These are phyloP conservation scores for Tigriopus californicus DNA, from an alignment of 2,888 invertebrate genomes.

Conservation along the genomic window DNA sequence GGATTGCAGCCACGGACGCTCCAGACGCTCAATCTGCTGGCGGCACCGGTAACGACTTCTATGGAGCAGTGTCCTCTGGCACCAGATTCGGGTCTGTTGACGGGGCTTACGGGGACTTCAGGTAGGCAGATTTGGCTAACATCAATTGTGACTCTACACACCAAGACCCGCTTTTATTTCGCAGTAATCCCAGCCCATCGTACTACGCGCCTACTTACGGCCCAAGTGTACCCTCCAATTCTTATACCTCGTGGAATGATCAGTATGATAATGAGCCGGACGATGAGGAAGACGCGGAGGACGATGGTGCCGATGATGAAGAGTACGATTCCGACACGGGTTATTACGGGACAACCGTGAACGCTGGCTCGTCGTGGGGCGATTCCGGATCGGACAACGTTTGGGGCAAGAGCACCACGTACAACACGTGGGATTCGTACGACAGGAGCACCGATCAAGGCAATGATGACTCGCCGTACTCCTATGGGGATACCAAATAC, in stretches of 20 bases:
- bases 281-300: neutral
- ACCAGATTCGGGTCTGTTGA: neutral
- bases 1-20: neutral
- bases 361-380: neutral
- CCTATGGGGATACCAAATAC: slow-evolving; percentile 3
- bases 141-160: neutral
- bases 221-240: too few species aligned
- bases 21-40: neutral
- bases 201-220: neutral
- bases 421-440: neutral
- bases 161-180: neutral
- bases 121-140: too few species aligned
- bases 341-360: neutral
- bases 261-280: neutral
- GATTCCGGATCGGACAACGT: too few species aligned
- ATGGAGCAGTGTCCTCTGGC: neutral
- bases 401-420: neutral
- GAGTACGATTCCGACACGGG: neutral
- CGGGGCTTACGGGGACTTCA: neutral
- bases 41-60: neutral
- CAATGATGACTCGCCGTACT: neutral
- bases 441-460: neutral
- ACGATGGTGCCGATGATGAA: neutral
- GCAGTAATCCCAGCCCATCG: neutral
- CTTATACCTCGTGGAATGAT: neutral